A percentile compares a stretch with the other conserved stretches of the same genome.
phyloP scores from a whole-genome alignment of 1,140 invertebrate species.

The Psix sp. region DNA sequence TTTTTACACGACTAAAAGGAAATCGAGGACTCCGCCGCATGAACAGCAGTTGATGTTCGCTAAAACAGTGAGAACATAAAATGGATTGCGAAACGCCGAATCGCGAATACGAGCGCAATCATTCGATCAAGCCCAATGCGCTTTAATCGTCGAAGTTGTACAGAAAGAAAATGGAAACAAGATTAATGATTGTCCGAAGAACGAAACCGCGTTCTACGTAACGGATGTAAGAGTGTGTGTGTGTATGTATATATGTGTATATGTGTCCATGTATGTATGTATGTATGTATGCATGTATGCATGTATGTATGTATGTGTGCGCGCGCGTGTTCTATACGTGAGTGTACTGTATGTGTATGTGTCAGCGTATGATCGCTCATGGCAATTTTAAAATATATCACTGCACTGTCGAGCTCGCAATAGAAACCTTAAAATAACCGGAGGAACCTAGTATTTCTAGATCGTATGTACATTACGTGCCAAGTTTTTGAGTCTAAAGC shows the following conservation, averaged over 20 bases:
- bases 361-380: conserved; percentile 34
- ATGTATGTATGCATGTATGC: no score
- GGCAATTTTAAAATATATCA: conserved; percentile 50
- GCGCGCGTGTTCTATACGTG: no score
- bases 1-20: no score
- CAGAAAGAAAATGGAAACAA: conserved; percentile 3
- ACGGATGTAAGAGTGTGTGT: no score
- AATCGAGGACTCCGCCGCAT: no score
- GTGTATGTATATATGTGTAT: no score
- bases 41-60: no score
- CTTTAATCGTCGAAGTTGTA: conserved; percentile 1
- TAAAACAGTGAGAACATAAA: no score
- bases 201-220: conserved; percentile 30
- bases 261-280: no score
- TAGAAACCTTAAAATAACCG: conserved; percentile 65
- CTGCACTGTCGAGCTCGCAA: conserved; percentile 56
- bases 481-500: conserved; percentile 61
- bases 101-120: no score
- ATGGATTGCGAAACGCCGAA: no score
- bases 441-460: conserved; percentile 63
- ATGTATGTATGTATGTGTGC: no score
- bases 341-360: conserved; percentile 3
- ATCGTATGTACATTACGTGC: conserved; percentile 67
- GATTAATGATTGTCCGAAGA: conserved; percentile 30
- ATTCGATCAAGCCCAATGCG: conserved; percentile 7